Evolutionary conservation across 1,140 invertebrate genomes (phyloP).

Genomic region (Mylabris phalerata): DNA sequence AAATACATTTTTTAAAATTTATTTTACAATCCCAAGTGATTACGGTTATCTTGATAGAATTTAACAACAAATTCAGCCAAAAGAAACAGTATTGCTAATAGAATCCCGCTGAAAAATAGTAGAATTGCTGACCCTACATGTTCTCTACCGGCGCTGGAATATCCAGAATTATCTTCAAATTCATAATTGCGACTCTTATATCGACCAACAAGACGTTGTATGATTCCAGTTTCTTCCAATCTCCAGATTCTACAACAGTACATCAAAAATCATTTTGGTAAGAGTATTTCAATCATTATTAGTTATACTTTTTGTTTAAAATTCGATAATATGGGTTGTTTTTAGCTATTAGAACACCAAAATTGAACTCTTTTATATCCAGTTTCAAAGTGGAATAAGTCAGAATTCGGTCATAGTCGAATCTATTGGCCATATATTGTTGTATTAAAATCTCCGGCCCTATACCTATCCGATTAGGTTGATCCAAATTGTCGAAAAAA

Average conservation of each 20-base stretch:
- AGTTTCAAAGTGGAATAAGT: conserved; percentile 1
- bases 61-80: conserved; percentile 9
- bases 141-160: conserved; percentile 29
- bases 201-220: conserved; percentile 12
- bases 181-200: conserved; percentile 6
- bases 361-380: conserved; percentile 1
- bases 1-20: background rate
- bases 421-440: conserved; percentile 14
- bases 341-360: conserved; percentile 10
- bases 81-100: conserved; percentile 13
- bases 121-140: conserved; percentile 29
- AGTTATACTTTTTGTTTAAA: conserved; percentile 12
- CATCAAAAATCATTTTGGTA: no score
- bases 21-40: background rate
- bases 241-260: conserved; percentile 17
- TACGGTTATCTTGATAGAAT: conserved; percentile 6
- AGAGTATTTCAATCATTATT: no score
- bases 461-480: conserved; percentile 19
- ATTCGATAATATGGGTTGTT: conserved; percentile 6
- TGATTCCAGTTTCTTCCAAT: conserved; percentile 20
- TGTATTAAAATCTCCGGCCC: conserved; percentile 19
- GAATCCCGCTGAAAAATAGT: conserved; percentile 22
- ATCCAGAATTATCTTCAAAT: conserved; percentile 9
- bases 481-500: conserved; percentile 15
- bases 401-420: background rate